phyloP scores from a whole-genome alignment of 2,888 invertebrate species.

The Xestia ashworthii region DNA sequence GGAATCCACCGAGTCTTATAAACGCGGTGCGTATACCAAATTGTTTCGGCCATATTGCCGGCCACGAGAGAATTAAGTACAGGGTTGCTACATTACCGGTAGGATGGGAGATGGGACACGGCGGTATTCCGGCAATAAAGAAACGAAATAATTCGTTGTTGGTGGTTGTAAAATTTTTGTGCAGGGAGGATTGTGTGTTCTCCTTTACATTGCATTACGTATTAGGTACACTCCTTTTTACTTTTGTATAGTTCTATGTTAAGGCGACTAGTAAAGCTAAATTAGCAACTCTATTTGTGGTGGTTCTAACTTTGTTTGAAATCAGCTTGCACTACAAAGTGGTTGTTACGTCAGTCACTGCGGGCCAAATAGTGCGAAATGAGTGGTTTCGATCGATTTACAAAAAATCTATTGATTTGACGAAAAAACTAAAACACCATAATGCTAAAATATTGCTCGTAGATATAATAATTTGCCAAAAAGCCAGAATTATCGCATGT shows the following conservation, averaged over 20 bases:
- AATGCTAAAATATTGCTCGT: too few species aligned
- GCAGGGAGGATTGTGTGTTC: not conserved
- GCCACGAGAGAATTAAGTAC: constrained; percentile 77
- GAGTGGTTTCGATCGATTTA: too few species aligned
- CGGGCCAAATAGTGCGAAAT: too few species aligned
- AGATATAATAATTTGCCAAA: too few species aligned
- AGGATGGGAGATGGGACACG: constrained; percentile 39
- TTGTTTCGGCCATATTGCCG: constrained; percentile 80
- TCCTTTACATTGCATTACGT: not conserved
- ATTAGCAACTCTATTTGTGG: too few species aligned
- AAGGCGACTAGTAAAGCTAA: too few species aligned
- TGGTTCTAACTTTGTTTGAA: too few species aligned
- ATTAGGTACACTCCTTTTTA: not conserved
- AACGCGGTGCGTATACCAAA: constrained; percentile 77
- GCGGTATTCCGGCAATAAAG: constrained; percentile 59
- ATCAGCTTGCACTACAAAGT: too few species aligned
- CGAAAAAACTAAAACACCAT: too few species aligned
- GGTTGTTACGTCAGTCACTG: too few species aligned
- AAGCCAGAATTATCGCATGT: too few species aligned
- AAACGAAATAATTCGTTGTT: constrained; percentile 44
- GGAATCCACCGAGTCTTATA: constrained; percentile 78
- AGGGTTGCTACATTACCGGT: constrained; percentile 47
- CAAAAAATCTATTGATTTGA: too few species aligned
- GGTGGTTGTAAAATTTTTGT: constrained; percentile 26
- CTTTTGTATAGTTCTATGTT: not conserved